phyloP scores from a whole-genome alignment of 2,113 vertebrate species.

The Grammomys surdaster region DNA sequence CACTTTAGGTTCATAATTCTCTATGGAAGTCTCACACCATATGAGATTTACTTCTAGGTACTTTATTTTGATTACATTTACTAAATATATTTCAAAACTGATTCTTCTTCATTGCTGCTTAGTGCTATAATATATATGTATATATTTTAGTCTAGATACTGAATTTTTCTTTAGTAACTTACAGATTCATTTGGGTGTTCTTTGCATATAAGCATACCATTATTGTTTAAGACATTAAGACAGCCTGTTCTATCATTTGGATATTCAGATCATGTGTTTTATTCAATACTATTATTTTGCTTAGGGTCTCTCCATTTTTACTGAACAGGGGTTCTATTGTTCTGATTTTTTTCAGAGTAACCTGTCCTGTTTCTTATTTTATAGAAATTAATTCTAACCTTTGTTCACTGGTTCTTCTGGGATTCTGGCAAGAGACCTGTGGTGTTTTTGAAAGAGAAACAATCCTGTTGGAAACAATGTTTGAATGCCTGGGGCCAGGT shows the following conservation, averaged over 20 bases:
- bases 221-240: conserved; percentile 36
- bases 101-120: background rate
- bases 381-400: conserved; percentile 13
- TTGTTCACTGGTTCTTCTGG: background rate
- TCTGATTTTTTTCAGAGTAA: background rate
- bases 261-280: conserved; percentile 4
- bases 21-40: background rate
- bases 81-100: conserved; percentile 42
- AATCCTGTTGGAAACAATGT: background rate
- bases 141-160: conserved; percentile 17
- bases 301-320: background rate
- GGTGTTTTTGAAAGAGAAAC: background rate
- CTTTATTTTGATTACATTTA: conserved; percentile 40
- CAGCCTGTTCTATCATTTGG: background rate
- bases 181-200: background rate
- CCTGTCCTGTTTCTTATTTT: background rate
- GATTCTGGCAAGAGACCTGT: background rate
- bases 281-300: background rate
- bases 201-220: background rate
- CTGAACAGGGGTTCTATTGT: background rate
- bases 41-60: conserved; percentile 11
- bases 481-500: background rate
- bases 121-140: background rate
- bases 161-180: background rate
- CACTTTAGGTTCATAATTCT: conserved; percentile 38